Percentiles rank a stretch among this genome's conserved stretches.
These are phyloP conservation scores for Allolobophora icterica DNA, from an alignment of 2,888 invertebrate genomes.

Conservation along the genomic window DNA sequence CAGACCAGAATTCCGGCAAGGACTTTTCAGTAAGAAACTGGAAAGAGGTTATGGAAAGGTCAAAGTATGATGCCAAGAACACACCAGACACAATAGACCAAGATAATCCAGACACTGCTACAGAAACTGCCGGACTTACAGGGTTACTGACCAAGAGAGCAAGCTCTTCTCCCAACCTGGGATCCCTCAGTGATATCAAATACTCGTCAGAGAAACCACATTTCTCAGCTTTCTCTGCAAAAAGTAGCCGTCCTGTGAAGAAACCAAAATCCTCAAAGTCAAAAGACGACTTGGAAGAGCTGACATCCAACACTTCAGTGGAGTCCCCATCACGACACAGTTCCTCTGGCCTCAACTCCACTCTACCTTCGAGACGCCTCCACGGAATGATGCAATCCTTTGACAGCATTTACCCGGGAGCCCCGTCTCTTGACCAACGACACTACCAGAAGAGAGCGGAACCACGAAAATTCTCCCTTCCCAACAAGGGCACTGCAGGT, in stretches of 20 bases:
- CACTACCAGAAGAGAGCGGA: background rate
- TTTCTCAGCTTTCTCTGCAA: background rate
- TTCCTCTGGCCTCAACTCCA: background rate
- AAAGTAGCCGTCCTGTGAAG: background rate
- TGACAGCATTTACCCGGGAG: background rate
- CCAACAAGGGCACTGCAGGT: background rate
- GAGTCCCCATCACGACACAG: background rate
- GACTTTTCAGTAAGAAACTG: conserved; percentile 15
- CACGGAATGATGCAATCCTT: conserved; percentile 4
- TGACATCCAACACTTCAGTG: background rate
- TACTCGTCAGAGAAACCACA: background rate
- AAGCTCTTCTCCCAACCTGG: background rate
- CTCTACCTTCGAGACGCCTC: background rate
- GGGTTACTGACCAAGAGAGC: background rate
- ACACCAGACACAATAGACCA: background rate
- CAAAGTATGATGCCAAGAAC: background rate
- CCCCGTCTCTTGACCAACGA: background rate
- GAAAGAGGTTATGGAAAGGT: background rate
- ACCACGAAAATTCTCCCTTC: background rate
- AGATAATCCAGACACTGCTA: background rate
- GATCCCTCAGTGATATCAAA: background rate
- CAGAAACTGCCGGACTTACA: background rate
- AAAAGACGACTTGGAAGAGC: background rate
- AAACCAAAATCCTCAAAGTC: background rate
- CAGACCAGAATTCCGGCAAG: background rate